Base-by-base conservation (phyloP, 2,888 invertebrate genomes). In the Operophtera brumata region DNA sequence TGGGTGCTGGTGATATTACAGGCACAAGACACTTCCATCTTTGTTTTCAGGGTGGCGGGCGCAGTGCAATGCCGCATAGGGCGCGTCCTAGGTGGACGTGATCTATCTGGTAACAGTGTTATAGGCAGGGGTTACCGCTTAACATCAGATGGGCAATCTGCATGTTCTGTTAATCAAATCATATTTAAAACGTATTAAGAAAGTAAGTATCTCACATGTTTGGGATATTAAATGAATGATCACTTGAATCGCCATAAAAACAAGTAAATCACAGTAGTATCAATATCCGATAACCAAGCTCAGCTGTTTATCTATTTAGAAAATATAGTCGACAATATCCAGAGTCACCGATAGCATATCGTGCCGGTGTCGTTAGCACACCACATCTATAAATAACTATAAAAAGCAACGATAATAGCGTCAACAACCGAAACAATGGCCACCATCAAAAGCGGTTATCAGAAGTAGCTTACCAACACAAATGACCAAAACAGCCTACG, bases 391-490 rank as follows among this genome's bases (percentile, higher is more conserved):
- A 67, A 62, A 64, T 59, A 62, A 43, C 35, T 61, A 60, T 60
- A 57, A 69, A 60, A 70, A 51, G 55, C 48, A 57, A 58, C 54
- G 62, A 64, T 65, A 67, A 67, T 61, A 42, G 59, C 60, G 61
- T 57, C 65, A 58, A 60, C 57, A 49, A 61, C 57, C 50, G 53
- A 62, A 66, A 69, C 68, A 69, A 69, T 64, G 57, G 64, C 41
- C 49, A 40, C 46, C 52, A 47, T 54, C 55, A 61, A 58, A 64
- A 54, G 52, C 42, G 25, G 20, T 10, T 14, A 26, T 26, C 45
- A 46, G 12, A 50, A 39, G 39, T 10, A 12, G 49, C 43, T 49
- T 25, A 55, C 49, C 54, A 47, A 40, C 36, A 5, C 7, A 13
- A 13, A 9, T 36, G 12, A 8, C 13, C 12, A 11, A 30, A 30